phyloP scores from a whole-genome alignment of 1,140 invertebrate species.

The Microplitis demolitor region DNA sequence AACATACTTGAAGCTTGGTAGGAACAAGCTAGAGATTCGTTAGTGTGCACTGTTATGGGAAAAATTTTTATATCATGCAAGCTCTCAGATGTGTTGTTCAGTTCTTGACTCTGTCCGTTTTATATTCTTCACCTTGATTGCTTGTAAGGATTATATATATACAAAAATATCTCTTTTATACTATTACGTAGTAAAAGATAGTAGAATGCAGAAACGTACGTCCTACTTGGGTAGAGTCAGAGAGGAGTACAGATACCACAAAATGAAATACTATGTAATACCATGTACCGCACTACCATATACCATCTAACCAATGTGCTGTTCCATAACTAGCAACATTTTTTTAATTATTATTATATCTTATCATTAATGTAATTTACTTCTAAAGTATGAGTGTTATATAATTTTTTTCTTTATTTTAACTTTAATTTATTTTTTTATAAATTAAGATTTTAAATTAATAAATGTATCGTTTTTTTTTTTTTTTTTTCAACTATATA shows the following conservation, averaged over 20 bases:
- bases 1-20: conserved; percentile 54
- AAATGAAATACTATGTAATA: neutral
- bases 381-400: no score
- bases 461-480: no score
- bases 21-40: conserved; percentile 57
- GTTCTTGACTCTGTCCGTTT: neutral
- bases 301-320: neutral
- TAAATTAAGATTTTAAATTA: no score
- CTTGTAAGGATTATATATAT: no score
- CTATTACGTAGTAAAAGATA: no score
- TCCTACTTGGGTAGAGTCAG: neutral
- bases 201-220: neutral
- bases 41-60: conserved; percentile 52
- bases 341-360: neutral
- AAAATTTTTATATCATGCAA: conserved; percentile 56
- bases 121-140: no score
- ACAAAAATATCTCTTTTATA: no score
- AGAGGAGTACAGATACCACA: neutral
- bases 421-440: no score
- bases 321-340: neutral
- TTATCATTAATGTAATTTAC: neutral
- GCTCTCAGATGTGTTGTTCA: conserved; percentile 45
- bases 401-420: no score
- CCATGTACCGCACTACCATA: neutral
- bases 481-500: no score